Evolutionary conservation across 2,113 vertebrate genomes (phyloP).

Genomic region (Aldabrachelys gigantea): DNA sequence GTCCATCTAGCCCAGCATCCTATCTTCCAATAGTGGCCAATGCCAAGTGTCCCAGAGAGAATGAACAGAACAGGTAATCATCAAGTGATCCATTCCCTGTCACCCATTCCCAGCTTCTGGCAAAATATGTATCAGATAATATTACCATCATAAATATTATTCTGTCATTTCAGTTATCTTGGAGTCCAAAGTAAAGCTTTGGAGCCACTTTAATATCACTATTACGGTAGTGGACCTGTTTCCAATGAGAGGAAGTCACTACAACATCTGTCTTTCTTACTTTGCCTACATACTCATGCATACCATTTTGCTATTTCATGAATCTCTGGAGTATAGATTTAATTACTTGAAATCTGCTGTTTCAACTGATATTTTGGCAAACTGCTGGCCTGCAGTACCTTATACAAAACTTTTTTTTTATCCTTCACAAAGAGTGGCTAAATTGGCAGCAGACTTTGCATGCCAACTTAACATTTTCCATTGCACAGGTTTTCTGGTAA

Average conservation of each 20-base stretch:
- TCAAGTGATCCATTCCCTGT: no score
- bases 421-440: neutral
- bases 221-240: neutral
- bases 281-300: conserved; percentile 1
- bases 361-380: conserved; percentile 50
- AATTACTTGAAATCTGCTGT: conserved; percentile 53
- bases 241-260: conserved; percentile 19
- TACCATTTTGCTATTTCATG: conserved; percentile 6
- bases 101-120: no score
- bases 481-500: neutral
- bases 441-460: neutral
- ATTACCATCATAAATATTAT: neutral
- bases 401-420: neutral
- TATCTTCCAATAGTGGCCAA: no score
- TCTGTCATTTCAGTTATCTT: neutral
- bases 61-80: no score
- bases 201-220: neutral
- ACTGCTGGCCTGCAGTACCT: neutral
- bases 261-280: conserved; percentile 32
- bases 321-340: conserved; percentile 42
- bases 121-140: neutral
- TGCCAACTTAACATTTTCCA: neutral
- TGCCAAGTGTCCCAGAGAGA: no score
- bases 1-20: no score
- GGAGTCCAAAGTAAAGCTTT: neutral